These are phyloP conservation scores for Hyles vespertilio DNA, from an alignment of 1,140 invertebrate genomes.

Conservation along the genomic window DNA sequence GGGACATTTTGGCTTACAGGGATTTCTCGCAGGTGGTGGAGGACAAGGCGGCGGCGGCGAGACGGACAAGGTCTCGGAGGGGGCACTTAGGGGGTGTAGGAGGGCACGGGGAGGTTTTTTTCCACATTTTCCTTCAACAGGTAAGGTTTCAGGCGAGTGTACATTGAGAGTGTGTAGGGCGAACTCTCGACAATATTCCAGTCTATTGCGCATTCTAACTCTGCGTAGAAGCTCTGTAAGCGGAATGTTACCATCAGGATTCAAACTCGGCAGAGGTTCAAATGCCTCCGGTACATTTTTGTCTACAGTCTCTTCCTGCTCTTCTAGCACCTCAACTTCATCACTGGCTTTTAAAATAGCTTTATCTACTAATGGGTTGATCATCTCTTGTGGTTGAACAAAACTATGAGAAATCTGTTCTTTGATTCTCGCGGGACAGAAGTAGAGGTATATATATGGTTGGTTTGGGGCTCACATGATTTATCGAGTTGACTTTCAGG, in stretches of 20 bases:
- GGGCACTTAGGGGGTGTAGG: constrained; percentile 19
- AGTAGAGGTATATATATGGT: neutral
- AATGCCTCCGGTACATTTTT: constrained; percentile 2
- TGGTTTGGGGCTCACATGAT: neutral
- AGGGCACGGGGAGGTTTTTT: constrained; percentile 18
- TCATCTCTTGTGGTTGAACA: neutral
- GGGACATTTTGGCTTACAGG: constrained; percentile 27
- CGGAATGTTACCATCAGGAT: constrained; percentile 16
- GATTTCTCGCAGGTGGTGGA: constrained; percentile 19
- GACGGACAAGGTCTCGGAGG: constrained; percentile 16
- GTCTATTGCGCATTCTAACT: constrained; percentile 31
- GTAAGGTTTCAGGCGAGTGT: constrained; percentile 11
- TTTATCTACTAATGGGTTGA: constrained; percentile 3
- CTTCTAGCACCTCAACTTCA: neutral
- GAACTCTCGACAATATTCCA: constrained; percentile 25
- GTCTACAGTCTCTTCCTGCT: neutral
- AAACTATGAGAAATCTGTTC: constrained; percentile 5
- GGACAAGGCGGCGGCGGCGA: constrained; percentile 4
- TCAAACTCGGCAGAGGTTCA: constrained; percentile 15
- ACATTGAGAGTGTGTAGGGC: neutral
- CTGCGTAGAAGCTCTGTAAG: constrained; percentile 36
- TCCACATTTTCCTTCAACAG: constrained; percentile 18
- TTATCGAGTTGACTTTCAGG: neutral
- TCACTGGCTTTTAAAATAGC: no score
- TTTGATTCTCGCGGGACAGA: neutral